These are phyloP conservation scores for Suncus etruscus DNA, from an alignment of 2,113 vertebrate genomes.

Conservation along the genomic window DNA sequence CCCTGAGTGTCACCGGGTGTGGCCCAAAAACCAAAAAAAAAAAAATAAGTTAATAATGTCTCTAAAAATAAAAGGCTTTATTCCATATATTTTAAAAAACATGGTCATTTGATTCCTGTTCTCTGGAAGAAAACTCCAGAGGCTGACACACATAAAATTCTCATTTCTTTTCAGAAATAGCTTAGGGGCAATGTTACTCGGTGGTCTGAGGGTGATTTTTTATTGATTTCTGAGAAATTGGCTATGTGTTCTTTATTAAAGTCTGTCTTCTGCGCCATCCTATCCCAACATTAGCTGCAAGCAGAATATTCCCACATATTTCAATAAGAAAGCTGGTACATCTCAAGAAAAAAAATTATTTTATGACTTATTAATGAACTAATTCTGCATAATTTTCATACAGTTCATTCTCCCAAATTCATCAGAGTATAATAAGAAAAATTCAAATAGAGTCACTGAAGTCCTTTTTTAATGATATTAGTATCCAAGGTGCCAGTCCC, in stretches of 20 bases:
- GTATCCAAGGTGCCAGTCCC: too few species aligned
- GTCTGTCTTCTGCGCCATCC: neutral
- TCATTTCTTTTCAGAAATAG: conserved; percentile 58
- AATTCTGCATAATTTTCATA: too few species aligned
- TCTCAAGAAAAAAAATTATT: conserved; percentile 37
- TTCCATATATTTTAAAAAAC: conserved; percentile 51
- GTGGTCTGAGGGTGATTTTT: conserved; percentile 40
- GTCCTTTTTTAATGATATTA: too few species aligned
- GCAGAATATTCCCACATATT: neutral
- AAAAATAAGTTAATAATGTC: neutral
- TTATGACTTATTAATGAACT: too few species aligned
- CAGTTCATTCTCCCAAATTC: too few species aligned
- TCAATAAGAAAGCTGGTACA: conserved; percentile 36
- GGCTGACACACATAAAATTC: neutral
- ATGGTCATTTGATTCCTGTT: conserved; percentile 10
- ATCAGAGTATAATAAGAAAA: too few species aligned
- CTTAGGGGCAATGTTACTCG: conserved; percentile 1
- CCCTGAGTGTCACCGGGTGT: too few species aligned
- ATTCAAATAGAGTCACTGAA: too few species aligned
- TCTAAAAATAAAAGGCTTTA: neutral
- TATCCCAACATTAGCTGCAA: neutral
- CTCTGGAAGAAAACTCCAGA: conserved; percentile 1
- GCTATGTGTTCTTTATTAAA: neutral
- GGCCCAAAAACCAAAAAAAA: too few species aligned
- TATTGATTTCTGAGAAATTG: conserved; percentile 41